Evolutionary conservation across 2,888 invertebrate genomes (phyloP), one percentile per base, ranked within the genome.

Genomic region (Cinara cedri): DNA sequence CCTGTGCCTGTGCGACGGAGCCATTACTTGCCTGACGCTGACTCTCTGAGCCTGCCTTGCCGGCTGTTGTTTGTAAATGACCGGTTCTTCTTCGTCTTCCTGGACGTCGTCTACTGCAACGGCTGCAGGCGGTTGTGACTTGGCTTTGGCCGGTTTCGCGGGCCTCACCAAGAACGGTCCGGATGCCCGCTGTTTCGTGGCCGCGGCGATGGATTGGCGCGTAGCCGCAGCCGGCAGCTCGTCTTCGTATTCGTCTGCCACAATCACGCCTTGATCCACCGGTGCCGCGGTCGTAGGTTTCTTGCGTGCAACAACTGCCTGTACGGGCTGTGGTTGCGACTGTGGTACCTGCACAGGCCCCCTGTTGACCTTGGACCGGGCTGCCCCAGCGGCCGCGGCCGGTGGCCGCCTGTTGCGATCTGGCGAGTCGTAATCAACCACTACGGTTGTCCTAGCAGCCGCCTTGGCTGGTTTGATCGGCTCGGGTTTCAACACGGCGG

Each of bases 401-500:
- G 49, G 14, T 68, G 51, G 51, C 14, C 42, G 68, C 14, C 74
- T n/a, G 0, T 13, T 14, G 46, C n/a, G 51, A 10, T 44, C 76
- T 21, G 34, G 34, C 6, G 24, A 10, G 44, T 66, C 66, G 54
- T 76, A 72, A 34, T 72, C 62, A 62, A 8, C 49, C 26, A 34
- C 34, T 10, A 62, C 49, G 60, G 72, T 8, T 13, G 72, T 49
- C n/a, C 55, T 21, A 3, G 72, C 62, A 51, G 51, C 34, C 16
- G 19, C 62, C 16, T 34, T 63, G 62, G 6, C 21, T 34, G 51
- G 49, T 21, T 71, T 70, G 13, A 4, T 9, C 8, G 34, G 34
- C n/a, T 72, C 62, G 44, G 71, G 44, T 8, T 57, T 72, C 9
- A 44, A 26, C 2, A 19, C 34, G 49, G 51, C 55, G 83, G 83